Evolutionary conservation across 2,113 vertebrate genomes (phyloP).

Genomic region (Hippocampus mohnikei): DNA sequence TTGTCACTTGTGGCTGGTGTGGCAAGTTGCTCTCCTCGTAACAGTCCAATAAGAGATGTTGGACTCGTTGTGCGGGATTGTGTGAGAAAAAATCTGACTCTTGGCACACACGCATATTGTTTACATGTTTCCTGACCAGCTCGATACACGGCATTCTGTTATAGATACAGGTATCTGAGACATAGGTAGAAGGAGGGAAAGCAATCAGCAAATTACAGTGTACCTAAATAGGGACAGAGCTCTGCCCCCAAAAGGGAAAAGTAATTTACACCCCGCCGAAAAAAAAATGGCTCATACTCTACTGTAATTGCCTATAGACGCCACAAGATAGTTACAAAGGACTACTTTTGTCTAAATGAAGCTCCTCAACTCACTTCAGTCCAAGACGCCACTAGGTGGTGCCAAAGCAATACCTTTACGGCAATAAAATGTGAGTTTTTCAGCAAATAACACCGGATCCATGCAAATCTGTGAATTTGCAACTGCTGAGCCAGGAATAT

Average conservation of each 20-base stretch:
- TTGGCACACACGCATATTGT: background rate
- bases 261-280: background rate
- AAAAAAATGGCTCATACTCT: background rate
- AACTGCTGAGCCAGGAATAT: no score
- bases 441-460: no score
- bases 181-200: background rate
- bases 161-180: background rate
- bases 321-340: no score
- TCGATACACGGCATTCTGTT: background rate
- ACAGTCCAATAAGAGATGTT: constrained; percentile 2
- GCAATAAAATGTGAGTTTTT: no score
- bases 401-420: no score
- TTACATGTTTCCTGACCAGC: background rate
- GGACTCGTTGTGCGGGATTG: background rate
- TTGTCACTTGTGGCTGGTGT: constrained; percentile 1
- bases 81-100: constrained; percentile 1
- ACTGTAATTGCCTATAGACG: background rate
- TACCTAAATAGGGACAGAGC: background rate
- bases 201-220: background rate
- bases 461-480: no score
- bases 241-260: background rate
- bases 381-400: no score
- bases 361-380: no score
- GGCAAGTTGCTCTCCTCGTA: background rate
- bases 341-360: no score